Conservation (phyloP, 2,888 invertebrate species). For the Acronicta aceris region DNA sequence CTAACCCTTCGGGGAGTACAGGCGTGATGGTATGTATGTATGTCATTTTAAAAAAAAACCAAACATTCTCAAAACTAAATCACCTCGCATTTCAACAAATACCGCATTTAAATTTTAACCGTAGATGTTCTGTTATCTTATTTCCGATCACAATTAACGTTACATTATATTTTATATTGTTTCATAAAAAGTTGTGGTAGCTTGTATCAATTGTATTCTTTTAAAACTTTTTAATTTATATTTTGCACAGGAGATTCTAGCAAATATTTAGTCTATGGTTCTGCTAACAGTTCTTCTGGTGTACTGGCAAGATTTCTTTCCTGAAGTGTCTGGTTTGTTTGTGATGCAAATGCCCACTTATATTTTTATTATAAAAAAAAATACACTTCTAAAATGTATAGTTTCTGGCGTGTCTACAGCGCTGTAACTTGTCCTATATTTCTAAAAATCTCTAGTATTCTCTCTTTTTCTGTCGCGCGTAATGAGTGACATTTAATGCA, state of each 20-base stretch:
- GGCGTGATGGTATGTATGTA: no score
- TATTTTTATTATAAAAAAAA: no score
- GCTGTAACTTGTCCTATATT: conserved; percentile 37
- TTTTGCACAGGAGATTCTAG: no score
- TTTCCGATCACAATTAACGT: conserved; percentile 28
- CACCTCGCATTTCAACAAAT: conserved; percentile 15
- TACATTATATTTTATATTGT: conserved; percentile 32
- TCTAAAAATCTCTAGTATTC: conserved; percentile 56
- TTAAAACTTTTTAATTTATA: no score
- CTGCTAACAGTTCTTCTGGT: no score
- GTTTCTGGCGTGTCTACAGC: no score
- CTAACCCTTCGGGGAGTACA: no score
- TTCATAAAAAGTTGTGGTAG: conserved; percentile 12
- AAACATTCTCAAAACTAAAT: conserved; percentile 28
- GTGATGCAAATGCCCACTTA: no score
- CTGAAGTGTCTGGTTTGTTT: no score
- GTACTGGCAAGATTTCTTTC: no score
- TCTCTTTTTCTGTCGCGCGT: conserved; percentile 54
- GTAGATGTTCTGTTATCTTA: conserved; percentile 21
- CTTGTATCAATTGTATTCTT: neutral
- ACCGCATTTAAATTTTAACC: conserved; percentile 31
- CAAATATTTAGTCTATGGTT: no score
- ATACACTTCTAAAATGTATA: no score
- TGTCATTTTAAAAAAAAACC: conserved; percentile 43
- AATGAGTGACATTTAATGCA: conserved; percentile 64